Evolutionary conservation across 2,797 vertebrate genomes (phyloP).

Genomic region (Acanthopagrus latus): DNA sequence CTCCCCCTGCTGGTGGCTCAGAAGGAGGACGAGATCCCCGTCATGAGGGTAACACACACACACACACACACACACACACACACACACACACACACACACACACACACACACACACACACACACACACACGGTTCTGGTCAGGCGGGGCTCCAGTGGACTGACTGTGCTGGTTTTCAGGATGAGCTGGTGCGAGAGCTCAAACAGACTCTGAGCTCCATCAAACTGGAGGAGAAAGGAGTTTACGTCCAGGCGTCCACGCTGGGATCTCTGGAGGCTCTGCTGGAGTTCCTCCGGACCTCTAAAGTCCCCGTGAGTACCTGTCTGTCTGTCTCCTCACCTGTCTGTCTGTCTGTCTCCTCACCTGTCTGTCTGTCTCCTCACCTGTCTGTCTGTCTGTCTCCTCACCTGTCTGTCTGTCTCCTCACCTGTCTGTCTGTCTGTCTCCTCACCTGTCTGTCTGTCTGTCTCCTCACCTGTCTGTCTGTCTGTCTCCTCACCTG

Average conservation of each 20-base stretch:
- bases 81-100: neutral
- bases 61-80: conserved; percentile 1
- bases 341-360: too few species aligned
- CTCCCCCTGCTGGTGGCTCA: conserved; percentile 94
- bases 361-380: too few species aligned
- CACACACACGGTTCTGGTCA: neutral
- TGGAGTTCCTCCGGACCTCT: conserved; percentile 96
- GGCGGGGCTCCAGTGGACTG: neutral
- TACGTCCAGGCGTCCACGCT: conserved; percentile 98
- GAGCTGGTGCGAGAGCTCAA: conserved; percentile 95
- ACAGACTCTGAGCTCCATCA: conserved; percentile 96
- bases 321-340: neutral
- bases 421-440: too few species aligned
- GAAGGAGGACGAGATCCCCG: conserved; percentile 94
- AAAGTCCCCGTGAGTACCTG: conserved; percentile 94
- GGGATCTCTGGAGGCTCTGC: conserved; percentile 96
- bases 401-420: too few species aligned
- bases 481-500: too few species aligned
- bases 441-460: too few species aligned
- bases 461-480: too few species aligned
- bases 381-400: too few species aligned
- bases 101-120: conserved; percentile 6
- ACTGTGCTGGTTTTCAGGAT: conserved; percentile 85
- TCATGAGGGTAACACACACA: conserved; percentile 88
- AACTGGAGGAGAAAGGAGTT: conserved; percentile 97